A percentile compares a stretch with the other conserved stretches of the same genome.
phyloP scores from a whole-genome alignment of 1,140 invertebrate genomes.

The Euborellia annulipes region DNA sequence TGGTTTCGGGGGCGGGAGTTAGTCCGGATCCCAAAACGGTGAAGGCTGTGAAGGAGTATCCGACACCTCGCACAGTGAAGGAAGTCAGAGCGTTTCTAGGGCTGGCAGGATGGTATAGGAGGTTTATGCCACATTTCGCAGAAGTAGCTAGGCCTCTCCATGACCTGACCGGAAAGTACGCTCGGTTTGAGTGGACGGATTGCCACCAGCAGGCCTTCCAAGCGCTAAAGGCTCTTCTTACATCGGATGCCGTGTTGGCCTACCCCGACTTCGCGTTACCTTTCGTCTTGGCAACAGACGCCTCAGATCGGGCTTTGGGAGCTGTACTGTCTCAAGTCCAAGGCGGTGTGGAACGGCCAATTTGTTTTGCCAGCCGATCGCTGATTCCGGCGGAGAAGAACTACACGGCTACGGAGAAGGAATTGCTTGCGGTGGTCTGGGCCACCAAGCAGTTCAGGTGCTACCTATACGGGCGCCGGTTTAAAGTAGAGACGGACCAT shows the following conservation, averaged over 20 bases:
- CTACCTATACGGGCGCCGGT: too few species aligned
- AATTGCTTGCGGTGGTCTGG: constrained; percentile 4
- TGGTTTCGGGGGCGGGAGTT: constrained; percentile 10
- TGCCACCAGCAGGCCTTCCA: constrained; percentile 21
- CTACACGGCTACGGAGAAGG: constrained; percentile 16
- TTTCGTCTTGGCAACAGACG: constrained; percentile 21
- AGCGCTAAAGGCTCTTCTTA: constrained; percentile 23
- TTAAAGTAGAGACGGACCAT: too few species aligned
- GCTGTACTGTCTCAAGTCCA: constrained; percentile 21
- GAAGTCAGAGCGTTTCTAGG: constrained; percentile 20
- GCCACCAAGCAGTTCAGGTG: too few species aligned
- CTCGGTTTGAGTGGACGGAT: constrained; percentile 2
- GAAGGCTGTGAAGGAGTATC: constrained; percentile 8
- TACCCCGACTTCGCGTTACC: constrained; percentile 15
- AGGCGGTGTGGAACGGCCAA: constrained; percentile 14
- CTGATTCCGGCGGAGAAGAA: constrained; percentile 17
- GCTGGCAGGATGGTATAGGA: constrained; percentile 23
- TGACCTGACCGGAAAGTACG: constrained; percentile 12
- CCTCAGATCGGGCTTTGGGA: constrained; percentile 18
- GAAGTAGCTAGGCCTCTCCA: constrained; percentile 16
- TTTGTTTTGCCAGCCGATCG: constrained; percentile 18
- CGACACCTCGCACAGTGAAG: constrained; percentile 7
- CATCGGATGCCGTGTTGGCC: constrained; percentile 21
- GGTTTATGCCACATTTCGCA: constrained; percentile 18
- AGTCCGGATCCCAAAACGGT: constrained; percentile 11